These are phyloP conservation scores for Barypeithes pellucidus DNA, from an alignment of 2,888 invertebrate species.

Conservation along the genomic window DNA sequence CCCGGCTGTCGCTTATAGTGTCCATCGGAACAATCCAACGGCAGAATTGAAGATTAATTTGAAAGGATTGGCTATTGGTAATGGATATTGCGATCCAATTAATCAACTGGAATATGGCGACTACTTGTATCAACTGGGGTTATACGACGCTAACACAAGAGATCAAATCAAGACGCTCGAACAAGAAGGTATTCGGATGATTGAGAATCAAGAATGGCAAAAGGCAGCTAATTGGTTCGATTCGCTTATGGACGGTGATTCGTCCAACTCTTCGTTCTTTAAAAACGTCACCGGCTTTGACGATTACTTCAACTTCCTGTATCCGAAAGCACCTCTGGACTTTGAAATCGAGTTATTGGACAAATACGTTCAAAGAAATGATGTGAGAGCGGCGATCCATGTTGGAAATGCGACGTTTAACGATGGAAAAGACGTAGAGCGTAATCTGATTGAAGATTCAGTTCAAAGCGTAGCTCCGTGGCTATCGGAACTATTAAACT, in stretches of 20 bases:
- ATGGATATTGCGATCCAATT: conserved; percentile 84
- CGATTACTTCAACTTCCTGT: conserved; percentile 83
- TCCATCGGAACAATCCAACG: conserved; percentile 76
- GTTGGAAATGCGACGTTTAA: conserved; percentile 87
- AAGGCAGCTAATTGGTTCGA: conserved; percentile 84
- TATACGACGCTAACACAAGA: conserved; percentile 77
- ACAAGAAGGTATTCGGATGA: conserved; percentile 73
- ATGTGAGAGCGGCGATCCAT: conserved; percentile 84
- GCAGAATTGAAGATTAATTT: conserved; percentile 80
- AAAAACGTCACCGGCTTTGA: conserved; percentile 83
- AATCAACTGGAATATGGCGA: conserved; percentile 85
- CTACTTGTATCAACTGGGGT: conserved; percentile 85
- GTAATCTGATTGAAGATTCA: conserved; percentile 81
- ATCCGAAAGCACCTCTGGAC: conserved; percentile 73
- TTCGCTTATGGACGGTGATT: conserved; percentile 79
- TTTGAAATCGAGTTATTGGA: conserved; percentile 73
- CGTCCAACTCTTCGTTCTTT: conserved; percentile 77
- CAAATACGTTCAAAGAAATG: conserved; percentile 76
- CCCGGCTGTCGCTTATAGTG: conserved; percentile 84
- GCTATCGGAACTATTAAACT: conserved; percentile 79
- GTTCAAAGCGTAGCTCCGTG: conserved; percentile 86
- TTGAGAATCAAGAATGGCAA: conserved; percentile 77
- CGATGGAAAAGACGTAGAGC: conserved; percentile 76
- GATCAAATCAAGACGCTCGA: conserved; percentile 71
- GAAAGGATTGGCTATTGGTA: conserved; percentile 82